Conservation (phyloP, 1,140 invertebrate genomes). For the Platorchestia sp. region DNA sequence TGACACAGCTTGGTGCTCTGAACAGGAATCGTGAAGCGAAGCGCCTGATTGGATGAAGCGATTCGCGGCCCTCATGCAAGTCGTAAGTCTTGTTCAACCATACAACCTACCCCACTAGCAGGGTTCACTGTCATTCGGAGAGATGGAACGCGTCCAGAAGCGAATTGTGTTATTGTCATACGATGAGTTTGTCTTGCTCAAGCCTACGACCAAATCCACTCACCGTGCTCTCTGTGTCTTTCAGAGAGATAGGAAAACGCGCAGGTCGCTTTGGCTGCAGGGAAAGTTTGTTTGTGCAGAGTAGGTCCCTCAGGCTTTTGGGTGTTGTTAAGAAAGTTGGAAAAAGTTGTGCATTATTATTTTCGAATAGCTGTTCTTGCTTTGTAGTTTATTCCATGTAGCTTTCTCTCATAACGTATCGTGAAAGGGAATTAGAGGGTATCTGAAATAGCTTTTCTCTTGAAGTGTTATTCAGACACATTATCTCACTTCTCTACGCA, state of each 20-base stretch:
- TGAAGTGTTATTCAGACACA: no score
- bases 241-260: background rate
- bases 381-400: no score
- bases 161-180: background rate
- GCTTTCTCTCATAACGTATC: no score
- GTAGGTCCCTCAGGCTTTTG: background rate
- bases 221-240: background rate
- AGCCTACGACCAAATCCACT: background rate
- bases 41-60: slow-evolving; percentile 40
- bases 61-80: slow-evolving; percentile 15
- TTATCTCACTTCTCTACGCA: no score
- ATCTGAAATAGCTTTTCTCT: no score
- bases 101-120: background rate
- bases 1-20: slow-evolving; percentile 17
- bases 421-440: no score
- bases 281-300: background rate
- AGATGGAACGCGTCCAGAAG: background rate
- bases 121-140: background rate
- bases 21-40: background rate
- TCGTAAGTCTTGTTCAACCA: background rate
- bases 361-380: no score
- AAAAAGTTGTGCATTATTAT: background rate
- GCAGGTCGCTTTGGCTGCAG: background rate
- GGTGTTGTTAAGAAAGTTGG: background rate
- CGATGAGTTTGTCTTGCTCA: background rate